Conservation (phyloP, 1,140 invertebrate species). For the Sogatella furcifera region DNA sequence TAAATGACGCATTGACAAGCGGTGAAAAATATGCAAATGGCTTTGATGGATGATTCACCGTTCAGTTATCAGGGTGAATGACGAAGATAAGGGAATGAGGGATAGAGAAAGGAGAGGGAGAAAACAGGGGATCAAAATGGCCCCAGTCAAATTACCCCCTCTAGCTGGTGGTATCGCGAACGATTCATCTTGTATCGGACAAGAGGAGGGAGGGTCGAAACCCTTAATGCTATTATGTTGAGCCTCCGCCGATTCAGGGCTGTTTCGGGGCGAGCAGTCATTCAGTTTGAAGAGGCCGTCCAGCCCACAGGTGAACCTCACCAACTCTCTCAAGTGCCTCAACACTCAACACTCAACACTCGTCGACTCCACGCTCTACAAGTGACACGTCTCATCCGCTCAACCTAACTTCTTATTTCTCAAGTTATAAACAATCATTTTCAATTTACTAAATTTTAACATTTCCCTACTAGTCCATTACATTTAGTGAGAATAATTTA, state of each 20-base stretch:
- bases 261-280: background rate
- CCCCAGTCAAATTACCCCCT: conserved; percentile 1
- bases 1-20: background rate
- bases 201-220: background rate
- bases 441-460: too few relatives aligned
- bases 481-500: too few relatives aligned
- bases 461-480: too few relatives aligned
- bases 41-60: background rate
- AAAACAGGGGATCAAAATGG: background rate
- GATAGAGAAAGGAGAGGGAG: too few relatives aligned
- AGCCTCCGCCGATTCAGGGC: background rate
- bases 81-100: background rate
- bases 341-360: background rate
- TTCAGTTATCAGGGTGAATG: background rate
- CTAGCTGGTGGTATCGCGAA: background rate
- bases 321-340: background rate
- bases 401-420: background rate
- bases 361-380: background rate
- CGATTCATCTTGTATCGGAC: conserved; percentile 3
- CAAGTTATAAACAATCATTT: too few relatives aligned
- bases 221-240: conserved; percentile 2
- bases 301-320: background rate
- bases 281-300: background rate
- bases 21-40: background rate
- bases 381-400: background rate